phyloP scores from a whole-genome alignment of 2,888 invertebrate genomes.

The Acleris cristana region DNA sequence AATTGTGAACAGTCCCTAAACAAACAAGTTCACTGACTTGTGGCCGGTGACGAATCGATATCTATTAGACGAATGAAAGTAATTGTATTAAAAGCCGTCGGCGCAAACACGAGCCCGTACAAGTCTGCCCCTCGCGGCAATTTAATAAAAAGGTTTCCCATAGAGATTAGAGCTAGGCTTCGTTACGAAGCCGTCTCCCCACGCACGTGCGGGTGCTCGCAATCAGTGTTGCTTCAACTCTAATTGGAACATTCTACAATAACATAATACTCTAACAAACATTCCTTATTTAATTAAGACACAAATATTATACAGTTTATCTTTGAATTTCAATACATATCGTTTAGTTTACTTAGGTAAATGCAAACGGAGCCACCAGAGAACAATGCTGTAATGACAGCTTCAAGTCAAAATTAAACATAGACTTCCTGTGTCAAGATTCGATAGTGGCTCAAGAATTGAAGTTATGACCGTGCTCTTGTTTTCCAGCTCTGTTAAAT shows the following conservation, averaged over 20 bases:
- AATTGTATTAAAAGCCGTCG: conserved; percentile 61
- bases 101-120: conserved; percentile 76
- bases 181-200: conserved; percentile 21
- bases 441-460: too few species aligned
- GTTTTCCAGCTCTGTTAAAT: too few species aligned
- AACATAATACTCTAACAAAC: background rate
- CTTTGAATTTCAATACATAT: too few species aligned
- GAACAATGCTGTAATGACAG: too few species aligned
- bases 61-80: conserved; percentile 66
- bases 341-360: too few species aligned
- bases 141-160: conserved; percentile 83
- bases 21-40: background rate
- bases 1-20: background rate
- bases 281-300: too few species aligned
- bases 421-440: too few species aligned
- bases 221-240: conserved; percentile 31
- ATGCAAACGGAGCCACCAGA: too few species aligned
- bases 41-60: conserved; percentile 22
- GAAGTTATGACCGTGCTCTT: too few species aligned
- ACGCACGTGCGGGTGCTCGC: conserved; percentile 24
- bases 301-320: too few species aligned
- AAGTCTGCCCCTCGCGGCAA: conserved; percentile 65
- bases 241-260: conserved; percentile 14
- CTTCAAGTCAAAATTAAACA: too few species aligned
- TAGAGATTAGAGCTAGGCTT: conserved; percentile 53